A percentile compares a stretch with the other conserved stretches of the same genome.
phyloP scores from a whole-genome alignment of 2,888 invertebrate genomes.

The Diachrysia chrysitis region DNA sequence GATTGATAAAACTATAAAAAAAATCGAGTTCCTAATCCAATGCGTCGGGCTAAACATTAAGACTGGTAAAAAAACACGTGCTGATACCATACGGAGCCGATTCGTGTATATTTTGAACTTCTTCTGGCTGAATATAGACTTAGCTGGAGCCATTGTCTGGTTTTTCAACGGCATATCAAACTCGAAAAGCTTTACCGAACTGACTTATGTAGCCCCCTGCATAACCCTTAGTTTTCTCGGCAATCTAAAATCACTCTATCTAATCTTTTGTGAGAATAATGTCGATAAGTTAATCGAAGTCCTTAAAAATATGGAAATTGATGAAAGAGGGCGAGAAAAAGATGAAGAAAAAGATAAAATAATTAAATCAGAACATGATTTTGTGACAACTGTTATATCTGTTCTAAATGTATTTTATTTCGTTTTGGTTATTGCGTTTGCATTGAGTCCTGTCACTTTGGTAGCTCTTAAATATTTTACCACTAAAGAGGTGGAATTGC shows the following conservation, averaged over 20 bases:
- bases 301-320: conserved; percentile 62
- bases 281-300: conserved; percentile 59
- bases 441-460: conserved; percentile 64
- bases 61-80: conserved; percentile 45
- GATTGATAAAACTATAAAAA: conserved; percentile 64
- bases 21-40: conserved; percentile 58
- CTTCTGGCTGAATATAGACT: conserved; percentile 64
- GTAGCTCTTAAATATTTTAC: conserved; percentile 66
- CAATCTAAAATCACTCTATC: conserved; percentile 57
- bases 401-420: conserved; percentile 63
- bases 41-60: conserved; percentile 64
- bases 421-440: conserved; percentile 61
- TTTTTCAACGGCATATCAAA: conserved; percentile 61
- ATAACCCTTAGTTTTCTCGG: conserved; percentile 59
- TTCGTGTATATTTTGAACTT: conserved; percentile 65
- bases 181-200: conserved; percentile 63
- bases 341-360: conserved; percentile 57
- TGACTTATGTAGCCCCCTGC: conserved; percentile 71
- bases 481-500: conserved; percentile 63
- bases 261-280: conserved; percentile 57
- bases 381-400: conserved; percentile 66
- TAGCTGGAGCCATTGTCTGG: conserved; percentile 64
- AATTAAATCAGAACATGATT: conserved; percentile 60
- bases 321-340: conserved; percentile 29
- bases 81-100: conserved; percentile 42